Percentiles rank a stretch among this genome's conserved stretches.
Evolutionary conservation across 2,797 vertebrate genomes (phyloP).

Genomic region (Pteropus rufus): DNA sequence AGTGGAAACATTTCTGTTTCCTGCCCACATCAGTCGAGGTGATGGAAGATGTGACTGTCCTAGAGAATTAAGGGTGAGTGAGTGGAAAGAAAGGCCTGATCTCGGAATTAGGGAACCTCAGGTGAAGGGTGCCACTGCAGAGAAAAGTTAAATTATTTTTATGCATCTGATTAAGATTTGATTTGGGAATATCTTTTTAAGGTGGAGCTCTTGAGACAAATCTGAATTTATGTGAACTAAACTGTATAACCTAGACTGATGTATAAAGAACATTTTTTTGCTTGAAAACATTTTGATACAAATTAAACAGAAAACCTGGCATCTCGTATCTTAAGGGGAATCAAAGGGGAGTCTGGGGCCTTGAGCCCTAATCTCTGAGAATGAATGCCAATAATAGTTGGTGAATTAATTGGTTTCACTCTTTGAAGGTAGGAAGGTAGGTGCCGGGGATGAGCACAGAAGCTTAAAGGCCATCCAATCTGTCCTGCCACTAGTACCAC

Average conservation of each 20-base stretch:
- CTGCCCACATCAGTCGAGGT: not conserved
- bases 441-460: not conserved
- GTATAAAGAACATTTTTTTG: not conserved
- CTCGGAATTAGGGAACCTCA: not conserved
- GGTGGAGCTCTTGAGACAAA: not conserved
- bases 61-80: not conserved
- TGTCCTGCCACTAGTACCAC: slow-evolving; percentile 63
- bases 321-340: not conserved
- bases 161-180: not conserved
- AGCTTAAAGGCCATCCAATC: not conserved
- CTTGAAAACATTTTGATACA: not conserved
- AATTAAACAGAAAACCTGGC: not conserved
- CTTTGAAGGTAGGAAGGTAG: not conserved
- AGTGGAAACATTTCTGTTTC: not conserved
- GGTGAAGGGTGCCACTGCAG: not conserved
- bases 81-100: not conserved
- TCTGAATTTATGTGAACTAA: not conserved
- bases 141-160: not conserved
- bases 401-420: not conserved
- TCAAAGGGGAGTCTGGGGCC: not conserved
- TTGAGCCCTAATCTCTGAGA: not conserved
- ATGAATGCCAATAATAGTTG: not conserved
- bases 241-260: not conserved
- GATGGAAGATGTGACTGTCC: not conserved
- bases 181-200: not conserved